Evolutionary conservation across 2,113 vertebrate genomes (phyloP), one percentile per base, ranked within the genome.

Genomic region (Odontesthes bonariensis): DNA sequence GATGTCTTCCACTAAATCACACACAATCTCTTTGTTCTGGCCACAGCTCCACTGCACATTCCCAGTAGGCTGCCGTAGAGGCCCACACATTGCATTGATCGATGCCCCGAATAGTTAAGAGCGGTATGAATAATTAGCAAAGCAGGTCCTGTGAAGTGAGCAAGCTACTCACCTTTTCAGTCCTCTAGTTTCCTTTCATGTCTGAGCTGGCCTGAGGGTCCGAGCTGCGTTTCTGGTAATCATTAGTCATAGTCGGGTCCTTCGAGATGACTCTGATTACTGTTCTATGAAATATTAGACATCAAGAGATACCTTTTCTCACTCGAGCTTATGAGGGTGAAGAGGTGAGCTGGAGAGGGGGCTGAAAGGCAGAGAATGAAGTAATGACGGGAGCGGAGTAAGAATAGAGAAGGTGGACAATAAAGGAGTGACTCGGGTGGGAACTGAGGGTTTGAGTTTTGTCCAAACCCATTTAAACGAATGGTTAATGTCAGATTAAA

Each of bases 221-320:
- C 59, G 68, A 84, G 79, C 57, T n/a, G 60, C 32, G 52, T 73
- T 83, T 71, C 65, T 76, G 77, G 73, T 79, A 79, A 85, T 88
- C 61, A 77, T 83, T 83, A 86, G 75, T 56, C 17, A 27, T 60
- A 46, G 65, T 63, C 51, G 46, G 51, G 44, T 81, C 82, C 73
- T 82, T 62, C 53, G 73, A 85, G 77, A 84, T 55, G 57, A 80
- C 63, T 63, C 69, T 4, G 74, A 71, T 79, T 65, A 70, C 52
- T 22, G 57, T 65, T 70, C 10, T 40, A 42, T 74, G 72, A 77
- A 78, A 84, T 59, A 73, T 84, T 78, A 67, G 75, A 78, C 63
- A 57, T 38, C 17, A 7, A 76, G 67, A 64, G 75, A 78, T 68
- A 22, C 69, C 62, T 77, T 82, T 76, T 72, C 81, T 82, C 80